A percentile compares a stretch with the other conserved stretches of the same genome.
Evolutionary conservation across 2,113 vertebrate genomes (phyloP).

Genomic region (Bos taurus): ARS-UCD2.0 NC_037335.1:42624501-42625000

Average conservation of each 20-base stretch:
- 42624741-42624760: neutral
- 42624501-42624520: neutral
- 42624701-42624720: neutral
- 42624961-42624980: neutral
- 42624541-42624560: neutral
- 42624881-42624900: neutral
- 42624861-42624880: neutral
- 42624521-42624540: neutral
- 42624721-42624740: no score
- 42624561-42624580: constrained; percentile 22
- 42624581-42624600: neutral
- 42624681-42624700: neutral
- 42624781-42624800: neutral
- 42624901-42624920: neutral
- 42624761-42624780: neutral
- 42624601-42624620: neutral
- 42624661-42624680: neutral
- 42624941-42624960: neutral
- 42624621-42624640: neutral
- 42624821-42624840: neutral
- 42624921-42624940: neutral
- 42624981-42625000: neutral
- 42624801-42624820: neutral
- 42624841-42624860: neutral
- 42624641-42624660: neutral